Percentiles rank a stretch among this genome's conserved stretches.
These are phyloP conservation scores for Phacellophora camtschatica DNA, from an alignment of 30 jellyfish, hydroid and myxozoan species.

Conservation along the genomic window DNA sequence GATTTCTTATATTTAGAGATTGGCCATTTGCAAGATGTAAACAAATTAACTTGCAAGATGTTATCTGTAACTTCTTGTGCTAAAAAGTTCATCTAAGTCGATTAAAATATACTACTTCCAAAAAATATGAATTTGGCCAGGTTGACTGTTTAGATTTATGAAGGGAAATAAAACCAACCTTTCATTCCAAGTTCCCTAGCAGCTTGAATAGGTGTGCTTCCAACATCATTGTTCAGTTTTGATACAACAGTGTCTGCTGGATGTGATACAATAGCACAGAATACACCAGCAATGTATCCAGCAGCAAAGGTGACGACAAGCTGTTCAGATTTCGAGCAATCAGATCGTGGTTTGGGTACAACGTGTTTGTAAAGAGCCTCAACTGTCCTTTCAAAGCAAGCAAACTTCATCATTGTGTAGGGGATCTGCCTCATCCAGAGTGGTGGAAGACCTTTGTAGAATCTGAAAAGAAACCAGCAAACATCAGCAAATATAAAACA, in stretches of 20 bases:
- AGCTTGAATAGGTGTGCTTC: conserved; percentile 98
- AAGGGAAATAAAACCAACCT: too few relatives aligned
- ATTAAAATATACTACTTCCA: too few relatives aligned
- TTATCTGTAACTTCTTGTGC: too few relatives aligned
- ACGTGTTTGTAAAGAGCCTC: conserved; percentile 90
- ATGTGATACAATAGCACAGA: conserved; percentile 99
- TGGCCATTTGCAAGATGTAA: too few relatives aligned
- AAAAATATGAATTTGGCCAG: too few relatives aligned
- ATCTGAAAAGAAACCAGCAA: conserved; percentile 17
- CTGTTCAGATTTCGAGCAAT: conserved; percentile 94
- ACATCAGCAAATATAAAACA: neutral
- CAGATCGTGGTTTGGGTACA: conserved; percentile 97
- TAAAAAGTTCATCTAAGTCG: too few relatives aligned
- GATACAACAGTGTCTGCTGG: conserved; percentile 99
- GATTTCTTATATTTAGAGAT: too few relatives aligned
- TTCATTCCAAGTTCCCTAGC: conserved; percentile 96
- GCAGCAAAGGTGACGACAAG: conserved; percentile 98
- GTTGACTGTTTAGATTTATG: too few relatives aligned
- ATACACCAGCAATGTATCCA: conserved; percentile 99
- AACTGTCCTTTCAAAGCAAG: conserved; percentile 97
- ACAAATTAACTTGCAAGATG: too few relatives aligned
- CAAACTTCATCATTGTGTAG: conserved; percentile 99
- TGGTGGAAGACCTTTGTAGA: conserved; percentile 98
- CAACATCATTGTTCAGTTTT: conserved; percentile 90
- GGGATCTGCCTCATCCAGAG: conserved; percentile 99